phyloP scores from a whole-genome alignment of 1,140 invertebrate genomes.

The Stenopsyche tienmushanensis region DNA sequence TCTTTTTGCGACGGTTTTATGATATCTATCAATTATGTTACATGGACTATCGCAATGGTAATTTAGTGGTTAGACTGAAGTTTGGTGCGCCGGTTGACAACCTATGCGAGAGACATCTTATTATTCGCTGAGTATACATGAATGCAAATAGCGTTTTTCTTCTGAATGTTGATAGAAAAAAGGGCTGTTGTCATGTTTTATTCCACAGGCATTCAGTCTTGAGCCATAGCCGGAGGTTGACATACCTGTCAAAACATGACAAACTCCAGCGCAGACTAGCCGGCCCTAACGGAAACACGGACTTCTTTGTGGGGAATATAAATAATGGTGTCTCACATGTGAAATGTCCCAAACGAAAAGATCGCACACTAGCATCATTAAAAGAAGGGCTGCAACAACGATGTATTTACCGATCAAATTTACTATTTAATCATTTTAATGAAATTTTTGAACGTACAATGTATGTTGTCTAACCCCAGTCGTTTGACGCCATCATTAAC shows the following conservation, averaged over 20 bases:
- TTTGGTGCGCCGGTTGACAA: no score
- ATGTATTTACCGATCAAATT: background rate
- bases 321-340: conserved; percentile 13
- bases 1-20: no score
- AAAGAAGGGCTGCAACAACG: background rate
- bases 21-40: no score
- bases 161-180: background rate
- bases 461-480: no score
- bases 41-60: no score
- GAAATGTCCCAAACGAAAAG: background rate
- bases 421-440: background rate
- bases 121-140: background rate
- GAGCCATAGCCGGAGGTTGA: conserved; percentile 10
- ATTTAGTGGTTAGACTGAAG: no score
- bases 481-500: no score
- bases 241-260: conserved; percentile 34
- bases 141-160: background rate
- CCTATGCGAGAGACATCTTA: background rate
- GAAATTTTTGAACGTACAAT: no score
- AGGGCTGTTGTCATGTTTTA: conserved; percentile 21
- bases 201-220: conserved; percentile 24
- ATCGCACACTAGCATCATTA: background rate
- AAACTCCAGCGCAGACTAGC: conserved; percentile 9
- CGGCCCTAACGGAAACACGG: background rate
- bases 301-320: background rate